These are phyloP conservation scores for Gastracanthus pulcherrimus DNA, from an alignment of 2,888 invertebrate species.

Conservation along the genomic window DNA sequence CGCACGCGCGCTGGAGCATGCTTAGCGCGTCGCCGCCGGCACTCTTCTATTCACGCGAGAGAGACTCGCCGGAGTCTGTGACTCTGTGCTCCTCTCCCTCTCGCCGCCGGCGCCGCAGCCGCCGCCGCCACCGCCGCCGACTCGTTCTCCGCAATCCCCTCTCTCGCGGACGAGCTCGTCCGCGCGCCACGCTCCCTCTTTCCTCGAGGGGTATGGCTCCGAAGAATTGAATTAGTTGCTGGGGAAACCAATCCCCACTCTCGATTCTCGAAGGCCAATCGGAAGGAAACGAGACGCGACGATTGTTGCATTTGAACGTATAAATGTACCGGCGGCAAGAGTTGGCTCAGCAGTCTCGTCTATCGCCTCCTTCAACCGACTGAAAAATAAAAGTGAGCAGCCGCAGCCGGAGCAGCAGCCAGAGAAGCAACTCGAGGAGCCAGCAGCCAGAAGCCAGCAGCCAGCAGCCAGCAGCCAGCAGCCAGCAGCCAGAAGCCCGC, in stretches of 20 bases:
- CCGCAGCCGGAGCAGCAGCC: neutral
- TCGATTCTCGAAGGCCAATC: conserved; percentile 69
- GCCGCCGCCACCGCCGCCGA: no score
- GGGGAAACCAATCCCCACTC: conserved; percentile 61
- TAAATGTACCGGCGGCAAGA: conserved; percentile 70
- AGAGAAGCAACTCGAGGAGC: neutral
- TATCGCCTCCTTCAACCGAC: conserved; percentile 50
- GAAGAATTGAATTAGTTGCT: conserved; percentile 58
- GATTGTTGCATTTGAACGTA: conserved; percentile 75
- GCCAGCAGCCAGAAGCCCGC: neutral
- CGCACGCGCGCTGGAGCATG: conserved; percentile 18
- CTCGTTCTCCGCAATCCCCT: conserved; percentile 3
- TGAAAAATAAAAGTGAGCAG: conserved; percentile 29
- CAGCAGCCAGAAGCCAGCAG: no score
- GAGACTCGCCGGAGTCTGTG: no score
- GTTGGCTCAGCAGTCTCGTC: conserved; percentile 59
- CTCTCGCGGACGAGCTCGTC: neutral
- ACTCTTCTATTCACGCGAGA: no score
- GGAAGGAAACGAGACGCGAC: conserved; percentile 70
- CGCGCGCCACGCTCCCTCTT: conserved; percentile 27
- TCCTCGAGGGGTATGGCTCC: conserved; percentile 20
- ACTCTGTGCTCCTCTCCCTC: neutral
- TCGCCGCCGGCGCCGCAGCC: neutral
- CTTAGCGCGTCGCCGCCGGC: neutral
- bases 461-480: no score